Percentiles rank a stretch among this genome's conserved stretches.
Evolutionary conservation across 2,888 invertebrate genomes (phyloP).

Genomic region (Margaritifera margaritifera): DNA sequence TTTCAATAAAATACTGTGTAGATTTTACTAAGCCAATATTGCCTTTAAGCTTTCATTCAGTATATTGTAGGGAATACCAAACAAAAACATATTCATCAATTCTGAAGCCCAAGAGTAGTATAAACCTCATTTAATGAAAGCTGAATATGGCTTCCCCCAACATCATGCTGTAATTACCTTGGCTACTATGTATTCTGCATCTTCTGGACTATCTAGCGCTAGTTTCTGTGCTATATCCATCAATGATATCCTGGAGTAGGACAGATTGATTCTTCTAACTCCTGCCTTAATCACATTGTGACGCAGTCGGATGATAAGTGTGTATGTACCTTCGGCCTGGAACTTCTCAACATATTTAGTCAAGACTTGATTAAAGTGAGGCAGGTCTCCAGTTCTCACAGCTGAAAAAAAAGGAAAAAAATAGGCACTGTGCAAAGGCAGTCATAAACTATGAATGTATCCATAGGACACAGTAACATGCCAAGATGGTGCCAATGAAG

Average conservation of each 20-base stretch:
- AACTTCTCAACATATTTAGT: slow-evolving; percentile 94
- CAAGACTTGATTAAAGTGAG: slow-evolving; percentile 93
- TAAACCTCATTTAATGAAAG: no score
- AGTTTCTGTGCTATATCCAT: slow-evolving; percentile 95
- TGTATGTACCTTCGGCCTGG: slow-evolving; percentile 94
- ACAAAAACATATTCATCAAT: no score
- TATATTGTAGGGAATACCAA: no score
- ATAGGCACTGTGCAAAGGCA: not conserved
- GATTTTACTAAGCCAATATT: no score
- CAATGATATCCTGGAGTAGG: slow-evolving; percentile 96
- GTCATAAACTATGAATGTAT: not conserved
- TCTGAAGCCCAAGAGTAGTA: no score
- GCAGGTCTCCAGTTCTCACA: slow-evolving; percentile 94
- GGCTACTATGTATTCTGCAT: slow-evolving; percentile 99
- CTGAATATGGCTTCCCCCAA: no score
- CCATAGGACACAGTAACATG: no score
- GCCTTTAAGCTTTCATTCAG: no score
- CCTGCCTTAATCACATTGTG: slow-evolving; percentile 99
- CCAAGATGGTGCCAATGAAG: no score
- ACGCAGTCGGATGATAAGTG: slow-evolving; percentile 92
- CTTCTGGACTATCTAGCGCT: slow-evolving; percentile 94
- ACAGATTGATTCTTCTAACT: slow-evolving; percentile 94
- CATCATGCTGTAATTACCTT: slow-evolving; percentile 76
- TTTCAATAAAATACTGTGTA: no score
- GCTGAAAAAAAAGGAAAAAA: slow-evolving; percentile 68